Percentiles rank a stretch among this genome's conserved stretches.
These are phyloP conservation scores for Eupleurogrammus muticus DNA, from an alignment of 2,797 vertebrate species.

Conservation along the genomic window DNA sequence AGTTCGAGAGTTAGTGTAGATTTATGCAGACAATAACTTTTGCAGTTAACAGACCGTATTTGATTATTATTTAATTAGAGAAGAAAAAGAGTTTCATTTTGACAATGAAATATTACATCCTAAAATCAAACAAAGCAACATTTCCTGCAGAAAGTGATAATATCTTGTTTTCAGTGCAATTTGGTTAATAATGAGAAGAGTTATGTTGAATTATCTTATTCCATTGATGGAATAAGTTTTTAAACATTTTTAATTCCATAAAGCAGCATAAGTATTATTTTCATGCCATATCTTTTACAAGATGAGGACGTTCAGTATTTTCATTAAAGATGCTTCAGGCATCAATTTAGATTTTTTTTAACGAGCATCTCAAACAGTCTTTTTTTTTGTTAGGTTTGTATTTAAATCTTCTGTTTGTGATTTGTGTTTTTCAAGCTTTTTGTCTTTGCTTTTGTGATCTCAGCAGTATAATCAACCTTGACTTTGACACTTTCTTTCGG, in stretches of 20 bases:
- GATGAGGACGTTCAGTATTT: neutral
- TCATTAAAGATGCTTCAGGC: neutral
- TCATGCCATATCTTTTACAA: neutral
- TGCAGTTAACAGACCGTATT: too few relatives aligned
- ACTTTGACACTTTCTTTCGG: neutral
- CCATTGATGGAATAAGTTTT: too few relatives aligned
- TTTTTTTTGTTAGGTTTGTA: slow-evolving; percentile 17
- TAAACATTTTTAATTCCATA: neutral
- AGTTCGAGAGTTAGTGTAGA: neutral
- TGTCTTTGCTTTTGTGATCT: slow-evolving; percentile 12
- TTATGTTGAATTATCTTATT: too few relatives aligned
- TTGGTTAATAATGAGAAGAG: too few relatives aligned
- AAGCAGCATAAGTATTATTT: neutral
- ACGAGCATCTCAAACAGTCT: neutral
- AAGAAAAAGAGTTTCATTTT: too few relatives aligned
- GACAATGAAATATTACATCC: too few relatives aligned
- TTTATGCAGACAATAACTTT: neutral
- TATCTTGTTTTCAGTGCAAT: too few relatives aligned
- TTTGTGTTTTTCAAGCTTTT: slow-evolving; percentile 2
- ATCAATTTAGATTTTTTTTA: neutral
- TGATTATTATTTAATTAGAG: too few relatives aligned
- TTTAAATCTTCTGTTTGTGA: slow-evolving; percentile 18
- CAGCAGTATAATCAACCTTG: neutral
- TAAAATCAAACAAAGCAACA: too few relatives aligned
- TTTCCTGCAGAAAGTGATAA: too few relatives aligned